Base-by-base conservation (phyloP, 2,888 invertebrate species). In the Cartodere bifasciata region DNA sequence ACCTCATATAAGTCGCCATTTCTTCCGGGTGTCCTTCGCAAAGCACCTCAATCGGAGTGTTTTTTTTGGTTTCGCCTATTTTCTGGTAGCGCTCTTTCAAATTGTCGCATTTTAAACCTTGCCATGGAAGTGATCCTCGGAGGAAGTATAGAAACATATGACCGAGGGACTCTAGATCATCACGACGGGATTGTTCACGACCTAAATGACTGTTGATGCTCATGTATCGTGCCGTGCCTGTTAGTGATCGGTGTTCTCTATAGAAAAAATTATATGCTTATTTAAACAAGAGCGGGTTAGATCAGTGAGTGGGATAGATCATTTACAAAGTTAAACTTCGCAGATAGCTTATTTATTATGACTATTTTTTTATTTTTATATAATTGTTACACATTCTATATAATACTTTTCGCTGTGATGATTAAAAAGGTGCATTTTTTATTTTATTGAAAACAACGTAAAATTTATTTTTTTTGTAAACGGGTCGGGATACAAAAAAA, bases 101-200 rank as follows among this genome's bases (percentile, higher is more conserved):
- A 55, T 95, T 98, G 65, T 97, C 97, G 52, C 97, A 97, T 74
- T 98, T 98, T 56, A 99, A 75, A 53, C 98, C 98, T 72, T 99
- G 98, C 97, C 97, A 97, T 49, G 98, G 98, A 65, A 99, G 75
- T 64, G 92, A 92, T 55, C 98, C 98, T 54, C 97, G 79, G 64
- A 99, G 75, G 72, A 99, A 99, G 72, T 99, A 99, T 94, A 99
- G 94, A 70, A 99, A 97, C 98, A 99, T 99, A 70, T 99, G 97
- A 45, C 98, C 98, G 59, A 99, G 72, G 42, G 98, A 97, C 68
- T 99, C 98, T 63, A 98, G 71, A 68, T 98, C 98, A 68, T 98
- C 98, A 61, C 98, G 75, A 62, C 98, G 78, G 57, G 94, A 95
- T 77, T 99, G 98, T 70, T 99, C 98, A 75, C 94, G 91, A 55